Evolutionary conservation across 1,140 invertebrate genomes (phyloP), one percentile per base, ranked within the genome.

Genomic region (Aphidius gifuensis): DNA sequence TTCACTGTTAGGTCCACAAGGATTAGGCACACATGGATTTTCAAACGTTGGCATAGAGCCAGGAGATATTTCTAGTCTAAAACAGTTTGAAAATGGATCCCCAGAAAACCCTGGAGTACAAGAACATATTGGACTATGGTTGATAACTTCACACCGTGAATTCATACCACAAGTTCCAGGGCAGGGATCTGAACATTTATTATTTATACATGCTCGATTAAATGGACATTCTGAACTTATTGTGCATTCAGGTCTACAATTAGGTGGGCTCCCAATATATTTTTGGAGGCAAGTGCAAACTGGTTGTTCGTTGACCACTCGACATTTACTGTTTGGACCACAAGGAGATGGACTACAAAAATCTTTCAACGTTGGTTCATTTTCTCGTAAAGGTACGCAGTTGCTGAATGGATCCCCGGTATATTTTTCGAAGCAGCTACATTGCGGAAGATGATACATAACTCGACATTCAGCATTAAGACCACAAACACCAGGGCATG

Each of bases 271-370:
- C 23, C 85, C 85, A 38, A 83, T 73, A 62, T 83, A 86, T 60
- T 80, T 82, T 8, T 81, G 80, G n/a, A 81, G 72, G 66, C 86
- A 88, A 42, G 83, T 82, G 66, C 86, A 88, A 6, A 83, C 81
- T 6, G 81, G 79, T 68, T 81, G 81, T 32, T 75, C 78, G 58
- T 80, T 82, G 3, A 82, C 65, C 40, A 80, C 80, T 58, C 80
- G 77, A 66, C 88, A 90, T 67, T 83, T 78, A 62, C 85, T 86
- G 70, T 91, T 91, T 44, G 86, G 84, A 55, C 90, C 90, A 76
- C 90, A 92, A 5, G 88, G 89, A 9, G 87, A 87, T 56, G 87
- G 88, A 68, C 83, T 80, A 69, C 89, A 90, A 45, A 84, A 83
- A 71, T 82, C 71, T 38, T 39, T 44, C 2, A 69, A 51, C 45